phyloP scores from a whole-genome alignment of 2,797 vertebrate species.

The Odontamblyopus rebecca region DNA sequence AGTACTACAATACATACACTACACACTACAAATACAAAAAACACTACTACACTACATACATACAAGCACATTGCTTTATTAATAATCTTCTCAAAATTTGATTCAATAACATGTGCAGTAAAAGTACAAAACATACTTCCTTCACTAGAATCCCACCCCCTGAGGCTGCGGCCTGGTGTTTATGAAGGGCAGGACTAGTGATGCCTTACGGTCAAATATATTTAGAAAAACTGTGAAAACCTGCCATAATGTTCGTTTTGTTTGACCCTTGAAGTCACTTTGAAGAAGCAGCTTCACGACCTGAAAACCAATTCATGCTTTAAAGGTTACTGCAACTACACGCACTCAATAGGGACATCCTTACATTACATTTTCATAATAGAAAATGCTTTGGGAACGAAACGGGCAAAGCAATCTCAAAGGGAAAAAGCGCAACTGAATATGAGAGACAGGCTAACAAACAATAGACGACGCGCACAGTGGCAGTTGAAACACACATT shows the following conservation, averaged over 20 bases:
- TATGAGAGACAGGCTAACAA: slow-evolving; percentile 42
- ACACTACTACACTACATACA: background rate
- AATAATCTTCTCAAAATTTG: background rate
- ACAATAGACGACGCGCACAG: slow-evolving; percentile 37
- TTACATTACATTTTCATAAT: slow-evolving; percentile 12
- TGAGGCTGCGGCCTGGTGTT: slow-evolving; percentile 22
- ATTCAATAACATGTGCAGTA: background rate
- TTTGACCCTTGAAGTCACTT: slow-evolving; percentile 39
- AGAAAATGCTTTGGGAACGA: slow-evolving; percentile 50
- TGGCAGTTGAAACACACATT: slow-evolving; percentile 54
- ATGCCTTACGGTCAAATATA: slow-evolving; percentile 16
- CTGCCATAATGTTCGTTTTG: slow-evolving; percentile 9
- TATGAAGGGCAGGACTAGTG: slow-evolving; percentile 25
- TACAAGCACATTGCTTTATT: background rate
- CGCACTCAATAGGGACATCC: slow-evolving; percentile 27
- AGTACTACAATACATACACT: no score
- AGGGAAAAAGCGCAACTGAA: slow-evolving; percentile 50
- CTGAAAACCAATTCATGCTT: slow-evolving; percentile 44
- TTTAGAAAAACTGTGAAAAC: background rate
- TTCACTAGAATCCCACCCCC: slow-evolving; percentile 8
- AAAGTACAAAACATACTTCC: background rate
- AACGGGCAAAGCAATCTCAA: slow-evolving; percentile 62
- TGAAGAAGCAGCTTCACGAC: slow-evolving; percentile 36
- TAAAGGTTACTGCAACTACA: slow-evolving; percentile 48
- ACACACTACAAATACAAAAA: background rate